Conservation (phyloP, 2,888 invertebrate genomes). For the Panopea generosa region DNA sequence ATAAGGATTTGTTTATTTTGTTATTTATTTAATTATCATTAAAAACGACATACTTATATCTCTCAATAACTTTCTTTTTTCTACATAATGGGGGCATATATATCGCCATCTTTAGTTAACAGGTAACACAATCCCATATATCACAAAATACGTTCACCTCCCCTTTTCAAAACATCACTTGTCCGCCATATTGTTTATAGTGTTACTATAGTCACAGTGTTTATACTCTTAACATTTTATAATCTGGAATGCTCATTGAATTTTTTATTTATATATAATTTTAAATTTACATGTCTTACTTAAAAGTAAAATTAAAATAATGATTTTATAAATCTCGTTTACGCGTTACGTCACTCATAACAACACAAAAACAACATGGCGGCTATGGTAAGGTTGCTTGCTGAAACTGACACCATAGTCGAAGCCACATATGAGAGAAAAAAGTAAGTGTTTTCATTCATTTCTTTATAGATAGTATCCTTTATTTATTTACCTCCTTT, state of each 20-base stretch:
- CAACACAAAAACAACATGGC: conserved; percentile 82
- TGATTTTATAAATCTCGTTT: not conserved
- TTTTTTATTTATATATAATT: too few species aligned
- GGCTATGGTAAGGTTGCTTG: conserved; percentile 80
- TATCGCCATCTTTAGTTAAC: conserved; percentile 70
- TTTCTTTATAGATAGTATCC: too few species aligned
- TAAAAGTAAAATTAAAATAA: not conserved
- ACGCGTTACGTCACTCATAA: conserved; percentile 65
- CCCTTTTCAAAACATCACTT: conserved; percentile 17
- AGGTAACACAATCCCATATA: not conserved
- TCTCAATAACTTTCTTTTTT: conserved; percentile 78
- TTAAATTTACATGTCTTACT: not conserved
- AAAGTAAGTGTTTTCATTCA: conserved; percentile 69
- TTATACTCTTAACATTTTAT: not conserved
- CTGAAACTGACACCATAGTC: conserved; percentile 75
- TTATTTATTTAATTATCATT: too few species aligned
- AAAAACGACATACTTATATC: conserved; percentile 76
- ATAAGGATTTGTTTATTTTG: too few species aligned
- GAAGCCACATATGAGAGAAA: conserved; percentile 75
- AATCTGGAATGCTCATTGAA: too few species aligned
- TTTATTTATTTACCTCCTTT: not conserved
- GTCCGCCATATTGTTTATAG: conserved; percentile 73
- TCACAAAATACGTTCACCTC: not conserved
- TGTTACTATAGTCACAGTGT: conserved; percentile 53
- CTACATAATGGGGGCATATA: conserved; percentile 78